These are phyloP conservation scores for Ernsta delagoae DNA, from an alignment of 2,888 invertebrate genomes.

Conservation along the genomic window DNA sequence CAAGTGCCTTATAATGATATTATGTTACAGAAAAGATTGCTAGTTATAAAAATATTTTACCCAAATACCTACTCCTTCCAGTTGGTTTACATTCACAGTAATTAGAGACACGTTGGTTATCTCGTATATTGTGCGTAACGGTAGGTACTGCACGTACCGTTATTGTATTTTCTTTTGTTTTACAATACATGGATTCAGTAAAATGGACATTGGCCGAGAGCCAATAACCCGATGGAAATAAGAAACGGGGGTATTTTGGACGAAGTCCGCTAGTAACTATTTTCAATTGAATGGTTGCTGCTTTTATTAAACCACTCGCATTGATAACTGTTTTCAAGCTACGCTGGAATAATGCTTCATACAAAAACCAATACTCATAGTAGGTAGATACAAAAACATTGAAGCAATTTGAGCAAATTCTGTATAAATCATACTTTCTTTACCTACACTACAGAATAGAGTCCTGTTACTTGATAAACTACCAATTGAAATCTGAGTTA, in stretches of 20 bases:
- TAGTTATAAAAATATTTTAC: too few species aligned
- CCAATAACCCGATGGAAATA: slow-evolving; percentile 26
- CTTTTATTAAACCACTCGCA: slow-evolving; percentile 8
- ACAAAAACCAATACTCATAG: background rate
- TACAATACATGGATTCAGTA: slow-evolving; percentile 27
- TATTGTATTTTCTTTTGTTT: slow-evolving; percentile 29
- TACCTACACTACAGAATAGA: too few species aligned
- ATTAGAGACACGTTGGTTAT: slow-evolving; percentile 23
- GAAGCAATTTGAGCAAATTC: background rate
- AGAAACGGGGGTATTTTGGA: slow-evolving; percentile 22
- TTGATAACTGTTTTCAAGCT: background rate
- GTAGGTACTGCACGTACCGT: background rate
- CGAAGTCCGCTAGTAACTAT: slow-evolving; percentile 20
- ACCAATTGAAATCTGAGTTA: slow-evolving; percentile 1
- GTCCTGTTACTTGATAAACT: background rate
- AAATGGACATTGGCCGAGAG: slow-evolving; percentile 29
- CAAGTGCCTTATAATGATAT: background rate
- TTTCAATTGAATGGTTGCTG: background rate
- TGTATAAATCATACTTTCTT: too few species aligned
- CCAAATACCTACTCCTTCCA: too few species aligned
- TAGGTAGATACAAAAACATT: too few species aligned
- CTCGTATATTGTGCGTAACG: too few species aligned
- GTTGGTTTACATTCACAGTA: slow-evolving; percentile 24
- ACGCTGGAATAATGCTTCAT: background rate
- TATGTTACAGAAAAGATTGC: too few species aligned